Evolutionary conservation across 2,113 vertebrate species (phyloP), one percentile per base, ranked within the genome.

Genomic region (Parus major): DNA sequence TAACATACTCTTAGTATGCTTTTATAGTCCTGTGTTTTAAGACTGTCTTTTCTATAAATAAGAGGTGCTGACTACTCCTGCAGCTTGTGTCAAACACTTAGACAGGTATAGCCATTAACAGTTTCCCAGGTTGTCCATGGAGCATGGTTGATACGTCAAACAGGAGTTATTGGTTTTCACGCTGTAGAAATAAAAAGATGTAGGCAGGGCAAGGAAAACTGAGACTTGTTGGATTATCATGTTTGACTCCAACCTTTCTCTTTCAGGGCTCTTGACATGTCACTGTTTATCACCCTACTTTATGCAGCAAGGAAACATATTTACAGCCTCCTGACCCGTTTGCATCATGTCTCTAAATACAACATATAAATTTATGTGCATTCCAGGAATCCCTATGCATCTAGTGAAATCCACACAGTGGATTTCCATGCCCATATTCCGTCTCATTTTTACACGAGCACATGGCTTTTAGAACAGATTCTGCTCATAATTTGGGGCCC

Each of bases 401-500:
- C 82, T 8, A 68, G 71, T 76, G 81, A 93, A 96, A 91, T 66
- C 69, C 75, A 36, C 68, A 66, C 11, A 39, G 39, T 39, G 11
- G 79, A 93, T 56, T 84, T 92, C 84, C 12, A 5, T 95, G 94
- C 79, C 87, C 69, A 15, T 89, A 82, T 77, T 79, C 56, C 61
- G 44, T 91, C 84, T 42, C 41, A 77, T 79, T 92, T 92, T 76
- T 55, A 71, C 75, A 83, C 50, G 28, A 80, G 91, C 66, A 82
- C 92, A 46, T 64, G 76, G 88, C 86, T 94, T 95, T 90, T 80
- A 95, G 92, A 96, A 42, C 42, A 88, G 69, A 81, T 52, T 10
- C 50, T 61, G 72, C 86, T 93, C 75, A 91, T 75, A 84, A 88
- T 79, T 76, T 80, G 60, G 52, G 75, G 63, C 28, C 46, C 91